Base-by-base conservation (phyloP, 2,797 vertebrate species). In the Fistularia tabacaria region DNA sequence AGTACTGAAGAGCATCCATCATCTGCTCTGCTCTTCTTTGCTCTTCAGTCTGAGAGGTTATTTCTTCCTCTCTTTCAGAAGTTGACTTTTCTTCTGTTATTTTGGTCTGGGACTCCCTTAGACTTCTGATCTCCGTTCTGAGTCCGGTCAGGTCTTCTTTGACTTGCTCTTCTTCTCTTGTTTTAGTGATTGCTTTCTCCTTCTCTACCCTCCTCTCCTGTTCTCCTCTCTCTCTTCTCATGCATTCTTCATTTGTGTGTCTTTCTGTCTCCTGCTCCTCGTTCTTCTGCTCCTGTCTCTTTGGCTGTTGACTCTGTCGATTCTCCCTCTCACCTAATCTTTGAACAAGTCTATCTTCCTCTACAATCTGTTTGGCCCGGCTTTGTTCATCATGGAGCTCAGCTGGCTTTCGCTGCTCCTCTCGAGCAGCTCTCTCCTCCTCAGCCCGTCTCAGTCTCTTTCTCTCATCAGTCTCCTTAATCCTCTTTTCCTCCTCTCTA, bases 1-100 rank as follows among this genome's bases (percentile, higher is more conserved):
- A 83, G 54, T 89, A 87, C 39, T 91, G 91, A 0, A 88, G 76
- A 59, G 87, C 85, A 62, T 92, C 89, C 1, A 73, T 77, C 61
- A 80, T 82, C 50, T 79, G 71, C n/a, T 54, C 46, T 42, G 49
- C 56, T 56, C 25, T 69, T 64, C 71, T 80, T 47, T 81, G 54
- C 48, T 72, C 71, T 47, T 81, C 69, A 14, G 36, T 49, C 38
- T 46, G 49, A 64, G 25, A 3, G 0, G 37, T 38, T 69, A 3
- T 64, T 14, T 68, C 54, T 8, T 62, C 69, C 50, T 74, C 66
- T 57, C n/a, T 68, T 14, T 66, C 55, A 55, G 39, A 10, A 8
- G 25, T n/a, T 50, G 46, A 7, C 6, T 50, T 69, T 54, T 71
- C 38, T 7, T 60, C 68, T 51, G 63, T 56, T 44, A 51, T 55